Evolutionary conservation across 2,113 vertebrate genomes (phyloP).

Genomic region (Isurus oxyrinchus): DNA sequence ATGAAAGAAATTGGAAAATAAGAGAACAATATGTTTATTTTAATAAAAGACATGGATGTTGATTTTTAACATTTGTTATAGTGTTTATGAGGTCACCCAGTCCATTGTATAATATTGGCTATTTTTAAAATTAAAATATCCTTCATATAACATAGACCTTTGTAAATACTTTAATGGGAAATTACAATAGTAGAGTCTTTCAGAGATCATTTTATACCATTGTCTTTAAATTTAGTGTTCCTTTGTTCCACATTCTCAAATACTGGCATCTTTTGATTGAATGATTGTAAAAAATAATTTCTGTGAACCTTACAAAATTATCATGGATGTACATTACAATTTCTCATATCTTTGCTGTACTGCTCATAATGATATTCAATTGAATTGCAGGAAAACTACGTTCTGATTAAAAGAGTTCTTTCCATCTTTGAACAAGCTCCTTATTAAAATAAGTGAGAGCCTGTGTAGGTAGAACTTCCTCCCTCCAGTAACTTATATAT

Average conservation of each 20-base stretch:
- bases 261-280: background rate
- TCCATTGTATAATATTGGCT: background rate
- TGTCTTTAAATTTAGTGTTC: background rate
- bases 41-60: background rate
- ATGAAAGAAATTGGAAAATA: slow-evolving; percentile 3
- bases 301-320: no score
- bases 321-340: no score
- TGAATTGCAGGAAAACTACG: no score
- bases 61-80: background rate
- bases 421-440: no score
- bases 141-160: background rate
- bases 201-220: background rate
- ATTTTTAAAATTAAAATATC: background rate
- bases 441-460: no score
- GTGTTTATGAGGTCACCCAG: background rate
- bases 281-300: background rate
- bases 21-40: background rate
- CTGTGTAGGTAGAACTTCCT: background rate
- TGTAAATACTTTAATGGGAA: background rate
- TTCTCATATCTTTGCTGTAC: no score
- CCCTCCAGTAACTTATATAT: background rate
- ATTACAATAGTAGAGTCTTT: background rate
- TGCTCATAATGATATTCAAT: no score
- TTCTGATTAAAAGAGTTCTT: no score
- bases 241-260: background rate